phyloP scores from a whole-genome alignment of 2,888 invertebrate genomes.

The Catocala sponsa region DNA sequence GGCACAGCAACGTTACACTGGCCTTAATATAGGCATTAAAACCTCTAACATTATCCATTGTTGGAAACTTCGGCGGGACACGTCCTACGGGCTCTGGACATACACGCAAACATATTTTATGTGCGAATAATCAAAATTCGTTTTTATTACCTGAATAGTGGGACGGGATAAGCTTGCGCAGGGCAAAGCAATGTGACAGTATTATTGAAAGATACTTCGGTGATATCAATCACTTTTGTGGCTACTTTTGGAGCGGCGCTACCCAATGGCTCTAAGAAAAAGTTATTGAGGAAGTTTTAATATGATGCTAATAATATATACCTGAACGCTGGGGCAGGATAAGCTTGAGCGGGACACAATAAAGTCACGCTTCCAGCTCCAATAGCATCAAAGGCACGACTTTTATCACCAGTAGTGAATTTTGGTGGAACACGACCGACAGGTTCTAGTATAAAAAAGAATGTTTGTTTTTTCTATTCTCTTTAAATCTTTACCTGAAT shows the following conservation, averaged over 20 bases:
- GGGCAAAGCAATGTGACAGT: slow-evolving; percentile 88
- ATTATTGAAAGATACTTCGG: slow-evolving; percentile 69
- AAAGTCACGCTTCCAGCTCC: slow-evolving; percentile 85
- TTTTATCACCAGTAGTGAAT: slow-evolving; percentile 89
- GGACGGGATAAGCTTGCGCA: slow-evolving; percentile 90
- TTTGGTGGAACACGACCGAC: slow-evolving; percentile 91
- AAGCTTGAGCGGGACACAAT: slow-evolving; percentile 93
- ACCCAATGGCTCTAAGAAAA: slow-evolving; percentile 90
- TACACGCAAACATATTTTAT: slow-evolving; percentile 47
- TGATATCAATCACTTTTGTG: slow-evolving; percentile 84
- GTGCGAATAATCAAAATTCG: slow-evolving; percentile 22
- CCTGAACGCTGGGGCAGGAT: slow-evolving; percentile 91
- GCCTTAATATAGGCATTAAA: slow-evolving; percentile 82
- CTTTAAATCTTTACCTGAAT: slow-evolving; percentile 88
- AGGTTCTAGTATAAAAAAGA: slow-evolving; percentile 85
- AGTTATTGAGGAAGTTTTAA: slow-evolving; percentile 44
- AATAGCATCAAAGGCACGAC: slow-evolving; percentile 89
- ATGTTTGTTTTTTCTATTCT: slow-evolving; percentile 23
- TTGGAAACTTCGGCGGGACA: slow-evolving; percentile 91
- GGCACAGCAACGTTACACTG: slow-evolving; percentile 90
- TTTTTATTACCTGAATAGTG: slow-evolving; percentile 89
- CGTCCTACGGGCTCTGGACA: slow-evolving; percentile 88
- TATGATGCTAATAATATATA: slow-evolving; percentile 58
- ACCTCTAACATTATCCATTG: slow-evolving; percentile 90
- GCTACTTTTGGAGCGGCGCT: slow-evolving; percentile 91